Evolutionary conservation across 2,113 vertebrate genomes (phyloP).

Genomic region (Erpornis zantholeuca): DNA sequence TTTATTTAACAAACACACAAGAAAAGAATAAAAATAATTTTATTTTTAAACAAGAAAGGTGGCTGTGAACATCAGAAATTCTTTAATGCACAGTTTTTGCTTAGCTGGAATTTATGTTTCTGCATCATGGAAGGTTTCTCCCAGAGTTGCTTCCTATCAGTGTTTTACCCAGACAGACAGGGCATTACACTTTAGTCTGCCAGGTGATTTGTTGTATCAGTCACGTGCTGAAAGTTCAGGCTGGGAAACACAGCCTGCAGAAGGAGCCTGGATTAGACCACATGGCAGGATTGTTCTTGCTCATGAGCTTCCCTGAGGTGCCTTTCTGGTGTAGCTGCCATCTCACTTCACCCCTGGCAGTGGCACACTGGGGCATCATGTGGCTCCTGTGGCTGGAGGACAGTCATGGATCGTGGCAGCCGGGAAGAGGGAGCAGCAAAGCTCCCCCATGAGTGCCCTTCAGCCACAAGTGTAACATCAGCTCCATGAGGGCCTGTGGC

Average conservation of each 20-base stretch:
- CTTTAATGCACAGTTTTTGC: not conserved
- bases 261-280: not conserved
- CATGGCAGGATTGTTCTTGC: not conserved
- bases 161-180: not conserved
- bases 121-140: not conserved
- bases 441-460: fast-evolving
- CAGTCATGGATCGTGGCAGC: fast-evolving
- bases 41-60: not conserved
- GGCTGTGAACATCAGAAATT: not conserved
- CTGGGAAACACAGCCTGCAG: fast-evolving
- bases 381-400: not conserved
- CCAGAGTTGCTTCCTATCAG: not conserved
- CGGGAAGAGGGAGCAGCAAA: not conserved
- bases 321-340: not conserved
- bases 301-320: fast-evolving
- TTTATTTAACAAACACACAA: too few relatives aligned
- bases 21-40: too few relatives aligned
- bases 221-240: not conserved
- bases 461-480: not conserved
- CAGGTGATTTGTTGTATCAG: not conserved
- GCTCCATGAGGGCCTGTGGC: not conserved
- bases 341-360: too few relatives aligned
- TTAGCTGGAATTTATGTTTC: not conserved
- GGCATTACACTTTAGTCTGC: not conserved
- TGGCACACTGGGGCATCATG: fast-evolving